Conservation (phyloP, 2,888 invertebrate genomes). For the Ethmia dodecea region DNA sequence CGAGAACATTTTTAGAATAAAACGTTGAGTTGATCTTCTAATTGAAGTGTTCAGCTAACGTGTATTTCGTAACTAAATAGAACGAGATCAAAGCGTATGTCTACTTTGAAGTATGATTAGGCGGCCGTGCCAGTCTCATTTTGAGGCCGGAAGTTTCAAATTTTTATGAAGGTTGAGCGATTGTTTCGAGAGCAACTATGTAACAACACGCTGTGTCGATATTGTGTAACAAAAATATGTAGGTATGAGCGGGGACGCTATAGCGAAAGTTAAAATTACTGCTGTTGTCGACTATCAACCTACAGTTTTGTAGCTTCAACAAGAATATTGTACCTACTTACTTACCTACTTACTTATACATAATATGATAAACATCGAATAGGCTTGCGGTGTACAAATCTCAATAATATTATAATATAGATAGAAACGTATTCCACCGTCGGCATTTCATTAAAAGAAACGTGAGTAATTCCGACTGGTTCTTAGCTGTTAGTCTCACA, state of each 20-base stretch:
- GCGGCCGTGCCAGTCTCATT: conserved; percentile 27
- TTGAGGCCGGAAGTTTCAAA: conserved; percentile 34
- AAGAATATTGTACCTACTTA: neutral
- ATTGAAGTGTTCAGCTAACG: conserved; percentile 45
- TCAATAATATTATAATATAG: neutral
- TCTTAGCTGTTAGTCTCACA: conserved; percentile 21
- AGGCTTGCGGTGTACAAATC: neutral
- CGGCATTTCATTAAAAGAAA: conserved; percentile 19
- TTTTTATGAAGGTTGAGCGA: conserved; percentile 16
- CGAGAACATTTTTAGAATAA: conserved; percentile 35
- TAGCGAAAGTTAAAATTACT: too few relatives aligned
- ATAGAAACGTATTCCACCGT: conserved; percentile 7
- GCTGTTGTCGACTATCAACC: too few relatives aligned
- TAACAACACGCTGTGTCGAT: neutral
- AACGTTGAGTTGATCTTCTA: conserved; percentile 44
- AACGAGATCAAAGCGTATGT: conserved; percentile 57
- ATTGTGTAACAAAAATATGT: too few relatives aligned
- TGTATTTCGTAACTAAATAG: conserved; percentile 51
- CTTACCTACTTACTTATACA: neutral
- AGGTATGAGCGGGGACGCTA: too few relatives aligned
- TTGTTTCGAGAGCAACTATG: conserved; percentile 4
- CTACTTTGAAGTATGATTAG: conserved; percentile 54
- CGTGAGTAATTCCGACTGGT: conserved; percentile 23
- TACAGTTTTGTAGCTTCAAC: too few relatives aligned
- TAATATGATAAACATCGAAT: neutral